Base-by-base conservation (phyloP, 2,113 vertebrate species). In the Vanacampus margaritifer region DNA sequence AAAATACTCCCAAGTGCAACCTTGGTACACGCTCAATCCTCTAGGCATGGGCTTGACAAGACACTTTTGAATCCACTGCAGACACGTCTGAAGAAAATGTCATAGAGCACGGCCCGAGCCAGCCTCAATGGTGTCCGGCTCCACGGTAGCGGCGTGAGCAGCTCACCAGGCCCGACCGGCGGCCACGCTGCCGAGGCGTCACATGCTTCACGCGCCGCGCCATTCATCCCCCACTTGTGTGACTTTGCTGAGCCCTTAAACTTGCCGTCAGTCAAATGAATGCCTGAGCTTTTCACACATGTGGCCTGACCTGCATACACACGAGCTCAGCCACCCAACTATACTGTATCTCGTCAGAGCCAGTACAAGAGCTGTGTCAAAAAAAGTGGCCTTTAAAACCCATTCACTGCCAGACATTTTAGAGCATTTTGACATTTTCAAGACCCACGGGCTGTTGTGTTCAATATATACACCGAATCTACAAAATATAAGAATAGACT, bases 51-150 rank as follows among this genome's bases (percentile, higher is more conserved):
- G 79, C 76, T 88, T 87, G 83, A 86, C 81, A 86, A 89, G 82
- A 78, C 81, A 74, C 60, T 78, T 76, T 78, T 72, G 65, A 59
- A 70, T 73, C 61, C 82, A 79, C 73, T 67, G 68, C 82, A 80
- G 82, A 81, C 79, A 86, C 79, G 69, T 72, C 83, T 84, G 84
- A 83, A 80, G 79, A 83, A 90, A 89, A 89, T 71, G 76, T 85
- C 87, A 67, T 60, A 67, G 80, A 54, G 65, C 9, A 56, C 6
- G 8, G 16, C 57, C 43, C 73, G 68, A 83, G 9, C 11, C 19
- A 50, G 69, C 76, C 72, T 79, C 64, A 65, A 64, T n/a, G 68
- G 32, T 50, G 72, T 72, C 69, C 57, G 14, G 68, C 54, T 70
- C 45, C 24, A 71, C 63, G 66, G 16, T 2, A 41, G 10, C 32